Evolutionary conservation across 2,797 vertebrate genomes (phyloP).

Genomic region (Podarcis siculus): DNA sequence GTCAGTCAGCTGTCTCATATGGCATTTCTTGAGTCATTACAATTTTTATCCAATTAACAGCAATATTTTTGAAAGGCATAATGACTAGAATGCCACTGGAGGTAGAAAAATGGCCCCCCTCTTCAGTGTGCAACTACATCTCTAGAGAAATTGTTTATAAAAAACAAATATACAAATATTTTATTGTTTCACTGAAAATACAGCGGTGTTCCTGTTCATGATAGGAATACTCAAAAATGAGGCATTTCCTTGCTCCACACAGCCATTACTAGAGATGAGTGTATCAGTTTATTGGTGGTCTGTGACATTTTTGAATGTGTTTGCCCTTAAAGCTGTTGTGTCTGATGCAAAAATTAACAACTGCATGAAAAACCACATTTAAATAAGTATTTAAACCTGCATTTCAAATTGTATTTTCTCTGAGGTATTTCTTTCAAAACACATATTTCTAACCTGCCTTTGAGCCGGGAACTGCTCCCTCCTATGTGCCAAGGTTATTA

Average conservation of each 20-base stretch:
- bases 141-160: neutral
- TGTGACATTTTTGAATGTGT: neutral
- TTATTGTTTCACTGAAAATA: neutral
- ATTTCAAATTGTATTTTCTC: neutral
- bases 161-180: neutral
- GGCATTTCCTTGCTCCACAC: neutral
- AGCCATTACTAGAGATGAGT: neutral
- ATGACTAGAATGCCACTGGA: neutral
- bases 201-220: neutral
- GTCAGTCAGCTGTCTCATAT: constrained; percentile 6
- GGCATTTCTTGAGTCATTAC: constrained; percentile 10
- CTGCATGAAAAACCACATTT: neutral
- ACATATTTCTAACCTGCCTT: no score
- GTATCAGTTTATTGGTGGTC: neutral
- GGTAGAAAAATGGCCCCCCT: neutral
- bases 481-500: neutral
- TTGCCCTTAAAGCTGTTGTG: neutral
- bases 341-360: no score
- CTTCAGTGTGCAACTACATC: neutral
- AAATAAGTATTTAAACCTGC: neutral
- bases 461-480: neutral
- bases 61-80: constrained; percentile 1
- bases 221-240: neutral
- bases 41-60: neutral
- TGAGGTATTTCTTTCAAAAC: neutral